These are phyloP conservation scores for Mustela nigripes DNA, from an alignment of 2,113 vertebrate species.

Conservation along the genomic window DNA sequence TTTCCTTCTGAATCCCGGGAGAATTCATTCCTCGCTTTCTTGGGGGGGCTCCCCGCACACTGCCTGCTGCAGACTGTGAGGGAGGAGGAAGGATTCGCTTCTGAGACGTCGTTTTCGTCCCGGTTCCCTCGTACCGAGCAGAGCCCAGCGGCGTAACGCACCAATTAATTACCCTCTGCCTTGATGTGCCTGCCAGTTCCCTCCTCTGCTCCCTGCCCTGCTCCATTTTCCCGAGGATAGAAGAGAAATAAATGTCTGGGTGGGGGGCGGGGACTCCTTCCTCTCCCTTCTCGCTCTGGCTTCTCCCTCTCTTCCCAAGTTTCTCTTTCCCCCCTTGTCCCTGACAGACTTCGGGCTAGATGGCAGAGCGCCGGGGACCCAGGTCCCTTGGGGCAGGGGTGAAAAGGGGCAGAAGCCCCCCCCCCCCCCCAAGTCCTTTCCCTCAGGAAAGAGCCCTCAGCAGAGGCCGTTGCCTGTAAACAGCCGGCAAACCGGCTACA, in stretches of 20 bases:
- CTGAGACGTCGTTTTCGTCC: slow-evolving; percentile 70
- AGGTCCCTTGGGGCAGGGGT: slow-evolving; percentile 21
- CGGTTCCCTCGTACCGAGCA: slow-evolving; percentile 72
- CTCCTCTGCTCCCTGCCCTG: slow-evolving; percentile 56
- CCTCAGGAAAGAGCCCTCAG: slow-evolving; percentile 51
- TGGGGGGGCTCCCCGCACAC: slow-evolving; percentile 48
- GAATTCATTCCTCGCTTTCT: slow-evolving; percentile 57
- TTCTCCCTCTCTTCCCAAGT: slow-evolving; percentile 68
- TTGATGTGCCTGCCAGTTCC: slow-evolving; percentile 72
- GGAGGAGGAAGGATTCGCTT: slow-evolving; percentile 73
- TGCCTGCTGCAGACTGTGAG: slow-evolving; percentile 56
- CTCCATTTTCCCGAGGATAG: slow-evolving; percentile 76
- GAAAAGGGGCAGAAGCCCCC: slow-evolving; percentile 42
- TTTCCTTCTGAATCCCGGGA: slow-evolving; percentile 64
- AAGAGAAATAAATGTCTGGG: slow-evolving; percentile 77
- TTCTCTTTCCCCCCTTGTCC: slow-evolving; percentile 58
- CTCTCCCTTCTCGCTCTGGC: background rate
- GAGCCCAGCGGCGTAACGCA: slow-evolving; percentile 80
- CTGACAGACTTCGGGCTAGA: slow-evolving; percentile 45
- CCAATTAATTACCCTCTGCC: slow-evolving; percentile 80
- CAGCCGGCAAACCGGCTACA: slow-evolving; percentile 85
- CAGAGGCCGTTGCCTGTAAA: slow-evolving; percentile 69
- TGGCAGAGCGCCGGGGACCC: background rate
- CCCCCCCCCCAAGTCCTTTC: background rate
- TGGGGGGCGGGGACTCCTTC: slow-evolving; percentile 61